Evolutionary conservation across 2,797 vertebrate genomes (phyloP).

Genomic region (Halcyon leucocephala): DNA sequence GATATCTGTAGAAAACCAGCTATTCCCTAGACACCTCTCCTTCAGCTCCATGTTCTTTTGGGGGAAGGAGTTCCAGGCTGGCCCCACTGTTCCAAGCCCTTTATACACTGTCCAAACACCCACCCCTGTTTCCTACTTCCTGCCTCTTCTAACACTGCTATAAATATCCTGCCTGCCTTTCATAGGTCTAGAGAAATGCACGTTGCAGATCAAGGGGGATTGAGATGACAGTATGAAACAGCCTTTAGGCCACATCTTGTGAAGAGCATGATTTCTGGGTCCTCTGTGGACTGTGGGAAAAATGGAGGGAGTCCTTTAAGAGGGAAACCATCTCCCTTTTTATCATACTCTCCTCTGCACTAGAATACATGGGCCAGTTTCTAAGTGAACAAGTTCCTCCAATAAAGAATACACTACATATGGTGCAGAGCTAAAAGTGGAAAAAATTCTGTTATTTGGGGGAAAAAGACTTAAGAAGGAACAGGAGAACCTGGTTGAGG

Average conservation of each 20-base stretch:
- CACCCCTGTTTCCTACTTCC: slow-evolving; percentile 71
- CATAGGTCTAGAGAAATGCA: not conserved
- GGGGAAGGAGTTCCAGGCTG: slow-evolving; percentile 22
- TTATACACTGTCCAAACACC: slow-evolving; percentile 32
- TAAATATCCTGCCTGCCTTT: slow-evolving; percentile 67
- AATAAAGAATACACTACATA: not conserved
- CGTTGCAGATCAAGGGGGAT: not conserved
- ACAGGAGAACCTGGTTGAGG: not conserved
- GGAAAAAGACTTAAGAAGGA: not conserved
- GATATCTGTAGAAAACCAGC: slow-evolving; percentile 4
- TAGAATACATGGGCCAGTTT: not conserved
- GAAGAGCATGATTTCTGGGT: not conserved
- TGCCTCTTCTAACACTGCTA: slow-evolving; percentile 69
- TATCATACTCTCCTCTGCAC: not conserved
- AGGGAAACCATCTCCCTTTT: not conserved
- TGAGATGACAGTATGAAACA: not conserved
- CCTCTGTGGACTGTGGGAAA: not conserved
- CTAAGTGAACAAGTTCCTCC: not conserved
- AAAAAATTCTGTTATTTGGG: not conserved
- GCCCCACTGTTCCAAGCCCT: slow-evolving; percentile 17
- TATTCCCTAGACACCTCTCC: not conserved
- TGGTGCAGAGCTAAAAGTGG: not conserved
- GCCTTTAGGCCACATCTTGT: not conserved
- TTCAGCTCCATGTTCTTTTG: not conserved
- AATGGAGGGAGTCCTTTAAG: not conserved